These are phyloP conservation scores for Passer domesticus DNA, from an alignment of 2,113 vertebrate species.

Conservation along the genomic window DNA sequence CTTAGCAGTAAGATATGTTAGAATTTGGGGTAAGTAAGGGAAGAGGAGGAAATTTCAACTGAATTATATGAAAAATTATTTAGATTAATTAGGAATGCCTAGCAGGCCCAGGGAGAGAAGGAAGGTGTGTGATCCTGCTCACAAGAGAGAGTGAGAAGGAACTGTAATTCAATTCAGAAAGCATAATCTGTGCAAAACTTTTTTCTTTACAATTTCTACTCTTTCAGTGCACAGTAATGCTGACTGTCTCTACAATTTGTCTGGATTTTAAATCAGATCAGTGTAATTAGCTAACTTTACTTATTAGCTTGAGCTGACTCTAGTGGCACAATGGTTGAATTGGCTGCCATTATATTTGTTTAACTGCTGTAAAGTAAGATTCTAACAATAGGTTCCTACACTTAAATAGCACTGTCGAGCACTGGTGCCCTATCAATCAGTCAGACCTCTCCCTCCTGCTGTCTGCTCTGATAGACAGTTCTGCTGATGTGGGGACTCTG, in stretches of 20 bases:
- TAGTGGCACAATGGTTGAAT: constrained; percentile 73
- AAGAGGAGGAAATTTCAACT: background rate
- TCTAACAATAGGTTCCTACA: constrained; percentile 76
- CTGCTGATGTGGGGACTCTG: constrained; percentile 79
- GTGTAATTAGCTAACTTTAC: constrained; percentile 74
- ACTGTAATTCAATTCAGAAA: background rate
- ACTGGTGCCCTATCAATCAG: constrained; percentile 73
- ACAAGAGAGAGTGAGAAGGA: background rate
- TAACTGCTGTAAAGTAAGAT: constrained; percentile 84
- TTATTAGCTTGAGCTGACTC: constrained; percentile 71
- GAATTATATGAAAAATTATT: background rate
- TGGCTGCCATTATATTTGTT: constrained; percentile 81
- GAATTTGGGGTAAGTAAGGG: background rate
- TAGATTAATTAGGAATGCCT: background rate
- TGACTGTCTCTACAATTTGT: constrained; percentile 45
- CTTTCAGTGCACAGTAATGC: background rate
- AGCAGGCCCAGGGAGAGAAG: background rate
- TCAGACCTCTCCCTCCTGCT: constrained; percentile 74
- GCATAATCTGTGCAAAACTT: background rate
- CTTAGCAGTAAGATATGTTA: background rate
- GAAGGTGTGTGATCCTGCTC: background rate
- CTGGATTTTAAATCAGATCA: constrained; percentile 68
- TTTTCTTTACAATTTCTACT: background rate
- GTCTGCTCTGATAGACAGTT: constrained; percentile 75
- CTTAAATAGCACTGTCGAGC: constrained; percentile 71